Conservation (phyloP, 2,797 vertebrate genomes). For the Poeciliopsis presidionis region DNA sequence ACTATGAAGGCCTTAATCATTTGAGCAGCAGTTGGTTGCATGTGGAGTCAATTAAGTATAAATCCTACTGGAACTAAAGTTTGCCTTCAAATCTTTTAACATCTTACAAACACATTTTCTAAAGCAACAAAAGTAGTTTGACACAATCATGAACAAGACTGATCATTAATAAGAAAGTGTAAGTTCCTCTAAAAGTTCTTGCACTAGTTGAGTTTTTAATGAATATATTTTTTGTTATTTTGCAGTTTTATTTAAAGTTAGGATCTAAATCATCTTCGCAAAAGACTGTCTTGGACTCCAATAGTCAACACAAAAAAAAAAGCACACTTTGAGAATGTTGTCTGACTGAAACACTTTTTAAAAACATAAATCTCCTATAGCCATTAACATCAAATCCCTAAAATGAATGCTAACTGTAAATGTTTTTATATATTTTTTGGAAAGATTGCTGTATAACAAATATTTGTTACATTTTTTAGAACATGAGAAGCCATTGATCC, state of each 20-base stretch:
- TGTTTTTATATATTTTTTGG: constrained; percentile 62
- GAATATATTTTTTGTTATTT: background rate
- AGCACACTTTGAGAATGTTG: background rate
- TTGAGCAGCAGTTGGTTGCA: constrained; percentile 35
- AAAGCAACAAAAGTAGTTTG: background rate
- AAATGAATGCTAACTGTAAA: constrained; percentile 56
- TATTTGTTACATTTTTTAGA: constrained; percentile 58
- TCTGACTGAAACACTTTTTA: background rate
- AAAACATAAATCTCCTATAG: background rate
- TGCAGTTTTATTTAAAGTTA: background rate
- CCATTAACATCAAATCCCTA: constrained; percentile 48
- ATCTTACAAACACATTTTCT: background rate
- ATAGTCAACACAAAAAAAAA: too few relatives aligned
- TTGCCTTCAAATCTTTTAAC: background rate
- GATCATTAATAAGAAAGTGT: background rate
- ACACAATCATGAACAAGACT: background rate
- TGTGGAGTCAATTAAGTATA: constrained; percentile 8
- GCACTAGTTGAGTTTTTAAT: background rate
- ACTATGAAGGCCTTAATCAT: constrained; percentile 61
- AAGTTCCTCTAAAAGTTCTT: background rate
- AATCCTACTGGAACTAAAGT: background rate
- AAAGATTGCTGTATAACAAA: constrained; percentile 33
- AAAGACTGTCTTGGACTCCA: background rate
- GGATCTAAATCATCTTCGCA: background rate
- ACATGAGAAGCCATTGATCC: constrained; percentile 63